Evolutionary conservation across 2,888 invertebrate species (phyloP).

Genomic region (Elysia crispata): DNA sequence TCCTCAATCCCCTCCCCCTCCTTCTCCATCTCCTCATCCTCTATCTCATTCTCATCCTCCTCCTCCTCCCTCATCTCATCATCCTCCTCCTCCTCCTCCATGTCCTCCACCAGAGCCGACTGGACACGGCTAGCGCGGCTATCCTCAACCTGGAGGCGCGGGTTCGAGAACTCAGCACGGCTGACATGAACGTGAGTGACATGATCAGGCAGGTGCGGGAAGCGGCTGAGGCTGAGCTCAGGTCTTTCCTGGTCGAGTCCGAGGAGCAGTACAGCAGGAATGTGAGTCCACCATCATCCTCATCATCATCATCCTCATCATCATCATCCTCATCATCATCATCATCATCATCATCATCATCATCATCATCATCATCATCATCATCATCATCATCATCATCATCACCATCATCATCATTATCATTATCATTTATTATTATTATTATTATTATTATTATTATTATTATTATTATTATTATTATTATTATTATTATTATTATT

Average conservation of each 20-base stretch:
- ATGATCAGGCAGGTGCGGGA: conserved; percentile 67
- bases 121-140: conserved; percentile 62
- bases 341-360: neutral
- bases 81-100: neutral
- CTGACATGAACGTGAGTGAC: conserved; percentile 61
- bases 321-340: no score
- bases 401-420: neutral
- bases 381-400: neutral
- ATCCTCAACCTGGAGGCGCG: conserved; percentile 65
- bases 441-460: neutral
- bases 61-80: neutral
- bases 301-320: no score
- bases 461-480: no score
- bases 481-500: no score
- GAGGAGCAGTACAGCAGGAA: conserved; percentile 67
- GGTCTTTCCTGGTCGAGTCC: conserved; percentile 64
- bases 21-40: no score
- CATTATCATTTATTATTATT: no score
- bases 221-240: conserved; percentile 64
- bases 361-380: neutral
- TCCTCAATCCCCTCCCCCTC: no score
- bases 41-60: no score
- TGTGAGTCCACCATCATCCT: conserved; percentile 58
- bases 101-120: conserved; percentile 53
- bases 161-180: conserved; percentile 60